Base-by-base conservation (phyloP, 2,797 vertebrate genomes). In the Staurois parvus region DNA sequence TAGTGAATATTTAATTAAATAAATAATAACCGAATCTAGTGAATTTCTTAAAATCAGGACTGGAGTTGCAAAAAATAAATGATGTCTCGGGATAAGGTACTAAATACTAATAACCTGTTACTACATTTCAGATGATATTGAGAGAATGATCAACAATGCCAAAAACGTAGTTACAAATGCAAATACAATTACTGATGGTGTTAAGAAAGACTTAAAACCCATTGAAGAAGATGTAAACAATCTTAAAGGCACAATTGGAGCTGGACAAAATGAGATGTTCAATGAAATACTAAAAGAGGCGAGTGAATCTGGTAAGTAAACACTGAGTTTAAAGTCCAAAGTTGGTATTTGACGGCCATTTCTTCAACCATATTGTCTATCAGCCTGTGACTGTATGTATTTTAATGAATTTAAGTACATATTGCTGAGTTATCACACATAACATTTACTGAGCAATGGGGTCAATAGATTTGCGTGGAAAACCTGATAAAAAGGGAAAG, bases 211-310 rank as follows among this genome's bases (percentile, higher is more conserved):
- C 81, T 93, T 99, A 81, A 88, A 88, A 9, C 92, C 90, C 83
- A 97, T 99, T 89, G 92, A 89, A 88, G 88, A 79, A 24, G 96
- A 98, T 76, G 88, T 99, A 24, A 86, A 90, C 11, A 96, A 95
- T 48, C 94, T 98, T 76, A 94, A 83, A 77, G 81, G 72, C 1
- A 91, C 89, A 1, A 92, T 94, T 5, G 89, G 93, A 79, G 90
- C 82, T 2, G 10, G 88, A 0, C 91, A 90, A 74, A 92, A 74
- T 17, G 89, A 93, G 79, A 95, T 94, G 88, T 93, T 97, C 78
- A 91, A 78, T 89, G 89, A 89, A 56, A 89, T 94, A n/a, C 87
- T 99, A 90, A 90, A 90, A 0, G 95, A 96, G 1, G 97, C 97
- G 29, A 94, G 96, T 87, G 91, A 92, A 78, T 94, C 96, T 89